Base-by-base conservation (phyloP, 2,888 invertebrate species). In the Perithous albicinctus region DNA sequence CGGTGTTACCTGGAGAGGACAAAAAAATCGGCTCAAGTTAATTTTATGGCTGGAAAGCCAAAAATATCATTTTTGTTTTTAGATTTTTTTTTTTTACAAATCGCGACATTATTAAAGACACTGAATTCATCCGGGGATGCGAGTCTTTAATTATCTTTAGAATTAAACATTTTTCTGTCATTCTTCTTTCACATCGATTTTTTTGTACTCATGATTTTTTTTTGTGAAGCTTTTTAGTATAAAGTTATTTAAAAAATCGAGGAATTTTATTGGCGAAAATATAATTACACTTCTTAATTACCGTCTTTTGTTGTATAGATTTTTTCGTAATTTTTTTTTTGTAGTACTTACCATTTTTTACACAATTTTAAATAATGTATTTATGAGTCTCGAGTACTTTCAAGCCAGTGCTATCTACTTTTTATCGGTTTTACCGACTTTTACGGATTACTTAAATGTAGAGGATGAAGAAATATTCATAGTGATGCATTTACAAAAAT, bases 1-100 rank as follows among this genome's bases (percentile, higher is more conserved):
- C 70, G 77, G 70, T 70, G 69, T 64, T 80, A 69, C 70, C 70
- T 76, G 77, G 32, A 77, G 67, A 75, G 66, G 67, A 79, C 67
- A 77, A 63, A 69, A 77, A 51, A 77, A 70, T 54, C 51, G 61
- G 23, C 61, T 70, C 63, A 51, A 32, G 66, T 67, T 61, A 66
- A 69, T 63, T 74, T n/a, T 26, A 2, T 10, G 54, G 54, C 41
- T n/a, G 20, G 56, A 26, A 26, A 23, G 69, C 69, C 26, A n/a
- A 7, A 38, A 15, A 20, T 12, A 26, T 4, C 10, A 29, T 66
- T 66, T 41, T 56, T 41, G 7, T 38, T 38, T 10, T 10, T 12
- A 23, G 59, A 54, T 67, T 32, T 46, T 59, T 46, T 56, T 61
- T 12, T 41, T 1, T 12, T 1, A 8, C 12, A 26, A 26, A 12